Base-by-base conservation (phyloP, 1,140 invertebrate species). In the Papilio dardanus region DNA sequence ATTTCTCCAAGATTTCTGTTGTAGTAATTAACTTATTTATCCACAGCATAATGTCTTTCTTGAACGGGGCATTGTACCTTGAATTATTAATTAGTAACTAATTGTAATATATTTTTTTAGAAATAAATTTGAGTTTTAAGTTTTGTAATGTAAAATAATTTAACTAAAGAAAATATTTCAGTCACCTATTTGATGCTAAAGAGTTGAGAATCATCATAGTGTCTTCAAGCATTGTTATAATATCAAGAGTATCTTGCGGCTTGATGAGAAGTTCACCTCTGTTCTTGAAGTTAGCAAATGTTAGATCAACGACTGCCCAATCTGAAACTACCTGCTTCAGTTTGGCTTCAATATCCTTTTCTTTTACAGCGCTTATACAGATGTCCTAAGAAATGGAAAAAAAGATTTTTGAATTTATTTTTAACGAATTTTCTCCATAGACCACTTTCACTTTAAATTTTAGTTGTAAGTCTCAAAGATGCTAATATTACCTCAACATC, bases 281-380 rank as follows among this genome's bases (percentile, higher is more conserved):
- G 80, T 95, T 96, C 91, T 98, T 99, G 83, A 98, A 98, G n/a
- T 91, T 87, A 1, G 95, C 90, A 85, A 98, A 97, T 30, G 95
- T 94, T n/a, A 98, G 93, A 84, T 97, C 96, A n/a, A 97, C 94
- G 1, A 95, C 82, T 0, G 95, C 92, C 97, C 97, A 99, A 90
- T 98, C 97, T 6, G 95, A 94, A 71, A 97, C 96, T 0, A 98
- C 95, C 93, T 97, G 96, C 81, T 97, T 97, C 40, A 98, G 85
- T 93, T 98, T 98, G 1, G 96, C 96, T 93, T 98, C 97, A 80
- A 98, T 98, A 82, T 98, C 97, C 83, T 97, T 96, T 92, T 98
- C 97, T 93, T 98, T 98, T 0, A 97, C 96, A 5, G 97, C 97
- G 81, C 97, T 96, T n/a, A 98, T 96, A 87, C 97, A 98, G 86